phyloP scores from a whole-genome alignment of 2,797 vertebrate species.

The Pangasius djambal region DNA sequence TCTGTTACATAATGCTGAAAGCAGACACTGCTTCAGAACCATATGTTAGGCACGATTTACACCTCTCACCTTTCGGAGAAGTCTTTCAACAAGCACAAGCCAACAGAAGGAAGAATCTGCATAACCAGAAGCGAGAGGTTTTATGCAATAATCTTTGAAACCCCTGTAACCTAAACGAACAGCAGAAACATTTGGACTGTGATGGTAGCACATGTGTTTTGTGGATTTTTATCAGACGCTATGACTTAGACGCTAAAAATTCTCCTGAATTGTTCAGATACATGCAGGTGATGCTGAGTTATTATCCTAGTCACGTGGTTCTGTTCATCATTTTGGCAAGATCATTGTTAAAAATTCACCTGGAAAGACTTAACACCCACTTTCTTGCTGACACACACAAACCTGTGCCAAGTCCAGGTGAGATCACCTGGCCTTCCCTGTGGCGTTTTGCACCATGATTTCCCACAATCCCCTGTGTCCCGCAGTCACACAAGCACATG shows the following conservation, averaged over 20 bases:
- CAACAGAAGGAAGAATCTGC: slow-evolving; percentile 35
- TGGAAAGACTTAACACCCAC: slow-evolving; percentile 13
- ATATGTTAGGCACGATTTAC: slow-evolving; percentile 46
- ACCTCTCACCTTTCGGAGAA: slow-evolving; percentile 44
- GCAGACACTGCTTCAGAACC: slow-evolving; percentile 36
- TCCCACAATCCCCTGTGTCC: slow-evolving; percentile 47
- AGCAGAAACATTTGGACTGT: slow-evolving; percentile 17
- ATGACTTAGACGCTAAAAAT: background rate
- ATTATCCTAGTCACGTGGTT: background rate
- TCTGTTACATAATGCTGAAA: slow-evolving; percentile 50
- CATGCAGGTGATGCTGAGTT: slow-evolving; percentile 7
- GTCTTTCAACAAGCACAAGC: background rate
- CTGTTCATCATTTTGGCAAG: background rate
- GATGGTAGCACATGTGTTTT: background rate
- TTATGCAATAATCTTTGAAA: slow-evolving; percentile 16
- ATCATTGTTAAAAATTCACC: slow-evolving; percentile 25
- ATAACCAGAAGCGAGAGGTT: slow-evolving; percentile 15
- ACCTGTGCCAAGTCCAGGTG: slow-evolving; percentile 40
- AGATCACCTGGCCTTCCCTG: slow-evolving; percentile 41
- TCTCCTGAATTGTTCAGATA: slow-evolving; percentile 20
- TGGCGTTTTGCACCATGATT: slow-evolving; percentile 40
- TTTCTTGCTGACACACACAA: slow-evolving; percentile 21
- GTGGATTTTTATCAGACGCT: slow-evolving; percentile 21
- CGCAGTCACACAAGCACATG: slow-evolving; percentile 42
- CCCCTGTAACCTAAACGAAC: slow-evolving; percentile 19